Evolutionary conservation across 2,113 vertebrate species (phyloP).

Genomic region (Calyptommatus sinebrachiatus): DNA sequence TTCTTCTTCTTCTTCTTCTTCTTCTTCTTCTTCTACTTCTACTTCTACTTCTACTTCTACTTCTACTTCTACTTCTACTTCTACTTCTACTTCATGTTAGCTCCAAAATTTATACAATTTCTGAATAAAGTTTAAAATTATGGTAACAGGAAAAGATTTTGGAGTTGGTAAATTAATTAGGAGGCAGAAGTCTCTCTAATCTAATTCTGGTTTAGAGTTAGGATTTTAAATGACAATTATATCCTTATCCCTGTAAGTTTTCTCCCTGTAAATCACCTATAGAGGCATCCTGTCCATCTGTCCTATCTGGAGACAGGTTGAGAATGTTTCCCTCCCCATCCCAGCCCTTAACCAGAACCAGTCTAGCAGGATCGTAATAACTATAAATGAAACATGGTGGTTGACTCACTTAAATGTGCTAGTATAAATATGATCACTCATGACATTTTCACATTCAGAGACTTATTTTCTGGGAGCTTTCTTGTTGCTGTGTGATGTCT

Average conservation of each 20-base stretch:
- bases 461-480: slow-evolving; percentile 37
- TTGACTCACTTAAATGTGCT: neutral
- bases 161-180: neutral
- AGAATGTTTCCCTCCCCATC: neutral
- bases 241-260: neutral
- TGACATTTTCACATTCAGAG: slow-evolving; percentile 24
- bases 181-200: neutral
- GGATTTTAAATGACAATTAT: neutral
- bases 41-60: too few species aligned
- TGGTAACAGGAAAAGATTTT: neutral
- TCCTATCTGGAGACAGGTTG: neutral
- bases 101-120: neutral
- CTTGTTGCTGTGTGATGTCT: slow-evolving; percentile 9
- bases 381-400: neutral
- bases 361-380: neutral
- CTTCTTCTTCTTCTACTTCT: too few species aligned
- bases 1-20: too few species aligned
- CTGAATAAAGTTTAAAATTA: neutral
- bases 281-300: too few species aligned
- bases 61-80: too few species aligned
- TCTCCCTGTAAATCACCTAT: neutral
- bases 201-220: neutral
- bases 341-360: neutral
- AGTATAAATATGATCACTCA: slow-evolving; percentile 33
- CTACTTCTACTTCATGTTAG: slow-evolving; percentile 4